phyloP scores from a whole-genome alignment of 2,797 vertebrate genomes.

The Anguilla obscura region DNA sequence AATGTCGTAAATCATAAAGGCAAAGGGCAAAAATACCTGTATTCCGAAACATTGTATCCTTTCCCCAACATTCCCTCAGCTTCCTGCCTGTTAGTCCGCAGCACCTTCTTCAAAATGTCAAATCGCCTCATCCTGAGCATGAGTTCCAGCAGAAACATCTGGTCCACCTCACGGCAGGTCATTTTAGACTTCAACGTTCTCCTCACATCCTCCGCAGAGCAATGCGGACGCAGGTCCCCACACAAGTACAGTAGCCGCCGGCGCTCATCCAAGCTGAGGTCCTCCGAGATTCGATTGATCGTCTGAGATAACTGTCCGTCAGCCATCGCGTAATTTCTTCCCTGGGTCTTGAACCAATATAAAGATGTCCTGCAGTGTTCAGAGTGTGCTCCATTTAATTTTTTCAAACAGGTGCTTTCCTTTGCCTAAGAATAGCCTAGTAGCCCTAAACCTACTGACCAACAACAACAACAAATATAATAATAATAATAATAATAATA shows the following conservation, averaged over 20 bases:
- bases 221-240: constrained; percentile 59
- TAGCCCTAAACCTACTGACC: not conserved
- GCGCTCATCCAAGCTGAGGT: constrained; percentile 75
- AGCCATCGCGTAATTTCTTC: not conserved
- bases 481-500: not conserved
- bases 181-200: constrained; percentile 68
- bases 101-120: constrained; percentile 78
- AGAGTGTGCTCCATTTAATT: not conserved
- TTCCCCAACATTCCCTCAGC: constrained; percentile 65
- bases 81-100: constrained; percentile 60
- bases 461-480: not conserved
- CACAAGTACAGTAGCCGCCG: constrained; percentile 77
- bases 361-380: not conserved
- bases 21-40: constrained; percentile 72
- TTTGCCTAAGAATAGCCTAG: not conserved
- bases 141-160: constrained; percentile 70
- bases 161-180: constrained; percentile 48
- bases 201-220: constrained; percentile 51
- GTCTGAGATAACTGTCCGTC: not conserved
- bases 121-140: constrained; percentile 76
- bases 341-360: not conserved
- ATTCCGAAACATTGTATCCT: constrained; percentile 69
- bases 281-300: constrained; percentile 75
- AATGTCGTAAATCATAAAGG: not conserved
- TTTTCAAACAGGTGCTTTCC: not conserved